These are phyloP conservation scores for Tachina lurida DNA, from an alignment of 2,888 invertebrate genomes.

Conservation along the genomic window DNA sequence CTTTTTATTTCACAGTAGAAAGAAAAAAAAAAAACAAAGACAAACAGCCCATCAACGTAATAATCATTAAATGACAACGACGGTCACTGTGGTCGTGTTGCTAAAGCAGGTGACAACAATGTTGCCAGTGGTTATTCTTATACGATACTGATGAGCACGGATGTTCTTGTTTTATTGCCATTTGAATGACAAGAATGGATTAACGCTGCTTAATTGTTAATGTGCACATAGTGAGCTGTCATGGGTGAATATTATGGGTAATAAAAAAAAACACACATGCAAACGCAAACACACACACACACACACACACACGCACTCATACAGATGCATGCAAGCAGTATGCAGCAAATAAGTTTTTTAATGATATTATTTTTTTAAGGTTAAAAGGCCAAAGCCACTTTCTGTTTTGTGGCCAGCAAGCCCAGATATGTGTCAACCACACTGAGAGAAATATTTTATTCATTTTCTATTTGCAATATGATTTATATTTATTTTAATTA, in stretches of 20 bases:
- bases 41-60: conserved; percentile 41
- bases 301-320: neutral
- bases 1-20: neutral
- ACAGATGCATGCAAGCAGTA: neutral
- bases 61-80: conserved; percentile 41
- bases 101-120: conserved; percentile 11
- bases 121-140: conserved; percentile 27
- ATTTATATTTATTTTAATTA: neutral
- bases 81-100: conserved; percentile 34
- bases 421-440: neutral
- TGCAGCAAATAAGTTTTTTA: neutral
- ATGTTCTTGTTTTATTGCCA: conserved; percentile 54
- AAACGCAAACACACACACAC: neutral
- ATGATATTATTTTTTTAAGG: conserved; percentile 14
- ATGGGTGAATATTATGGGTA: conserved; percentile 13
- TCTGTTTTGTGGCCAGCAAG: conserved; percentile 18
- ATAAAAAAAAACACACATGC: neutral
- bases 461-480: neutral
- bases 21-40: neutral
- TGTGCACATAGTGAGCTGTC: conserved; percentile 22
- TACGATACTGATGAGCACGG: conserved; percentile 28
- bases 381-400: conserved; percentile 22
- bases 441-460: conserved; percentile 10
- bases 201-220: conserved; percentile 63
- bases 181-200: conserved; percentile 64